A percentile compares a stretch with the other conserved stretches of the same genome.
phyloP scores from a whole-genome alignment of 2,888 invertebrate genomes.

The Anoplius nigerrimus region DNA sequence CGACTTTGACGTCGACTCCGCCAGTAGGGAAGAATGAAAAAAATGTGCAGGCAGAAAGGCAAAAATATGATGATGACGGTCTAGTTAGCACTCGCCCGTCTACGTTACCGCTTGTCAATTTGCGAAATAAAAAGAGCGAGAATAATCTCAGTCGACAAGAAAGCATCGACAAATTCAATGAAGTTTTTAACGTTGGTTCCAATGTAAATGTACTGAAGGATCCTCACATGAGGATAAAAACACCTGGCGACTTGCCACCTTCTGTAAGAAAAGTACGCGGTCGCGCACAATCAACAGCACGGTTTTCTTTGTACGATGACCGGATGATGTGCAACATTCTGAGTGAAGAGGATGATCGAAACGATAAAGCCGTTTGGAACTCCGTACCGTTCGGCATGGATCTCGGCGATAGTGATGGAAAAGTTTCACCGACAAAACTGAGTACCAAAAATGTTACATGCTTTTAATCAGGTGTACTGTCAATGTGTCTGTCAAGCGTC shows the following conservation, averaged over 20 bases:
- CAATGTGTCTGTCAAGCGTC: slow-evolving; percentile 45
- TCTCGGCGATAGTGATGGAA: slow-evolving; percentile 58
- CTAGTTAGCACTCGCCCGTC: slow-evolving; percentile 72
- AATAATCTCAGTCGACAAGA: slow-evolving; percentile 79
- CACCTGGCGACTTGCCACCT: slow-evolving; percentile 88
- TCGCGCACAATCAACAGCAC: slow-evolving; percentile 80
- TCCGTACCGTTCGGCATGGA: slow-evolving; percentile 72
- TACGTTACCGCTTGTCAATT: slow-evolving; percentile 72
- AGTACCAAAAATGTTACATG: slow-evolving; percentile 67
- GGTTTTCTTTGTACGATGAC: slow-evolving; percentile 92
- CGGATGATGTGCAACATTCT: slow-evolving; percentile 84
- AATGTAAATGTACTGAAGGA: slow-evolving; percentile 83
- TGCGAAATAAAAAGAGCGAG: slow-evolving; percentile 61
- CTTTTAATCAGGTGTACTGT: slow-evolving; percentile 58
- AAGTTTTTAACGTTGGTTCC: slow-evolving; percentile 83
- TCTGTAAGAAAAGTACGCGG: slow-evolving; percentile 84
- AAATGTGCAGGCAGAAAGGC: slow-evolving; percentile 58
- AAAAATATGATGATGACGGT: slow-evolving; percentile 54
- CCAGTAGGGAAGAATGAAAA: slow-evolving; percentile 71
- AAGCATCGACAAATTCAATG: slow-evolving; percentile 85
- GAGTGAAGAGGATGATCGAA: slow-evolving; percentile 73
- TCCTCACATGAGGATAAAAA: slow-evolving; percentile 86
- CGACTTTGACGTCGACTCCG: slow-evolving; percentile 67
- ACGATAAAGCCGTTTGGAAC: slow-evolving; percentile 65
- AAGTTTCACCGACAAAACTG: slow-evolving; percentile 51